Percentiles rank a stretch among this genome's conserved stretches.
Conservation (phyloP, 2,888 invertebrate species). For the Troilus luridus region DNA sequence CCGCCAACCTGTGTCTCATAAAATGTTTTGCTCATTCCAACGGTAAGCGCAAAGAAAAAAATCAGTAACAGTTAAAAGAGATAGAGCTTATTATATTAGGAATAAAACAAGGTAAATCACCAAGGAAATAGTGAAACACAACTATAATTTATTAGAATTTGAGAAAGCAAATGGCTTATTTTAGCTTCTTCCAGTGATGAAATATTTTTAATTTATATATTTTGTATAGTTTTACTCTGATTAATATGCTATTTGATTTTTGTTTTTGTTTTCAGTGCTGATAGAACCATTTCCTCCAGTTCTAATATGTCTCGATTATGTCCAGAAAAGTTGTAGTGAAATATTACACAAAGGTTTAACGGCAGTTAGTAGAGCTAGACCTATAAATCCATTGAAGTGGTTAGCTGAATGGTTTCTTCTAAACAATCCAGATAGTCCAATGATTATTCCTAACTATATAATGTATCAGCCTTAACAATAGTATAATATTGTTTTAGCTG, state of each 20-base stretch:
- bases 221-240: not conserved
- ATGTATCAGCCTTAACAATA: constrained; percentile 14
- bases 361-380: constrained; percentile 79
- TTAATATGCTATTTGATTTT: not conserved
- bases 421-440: constrained; percentile 28
- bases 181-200: too few species aligned
- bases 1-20: too few species aligned
- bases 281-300: constrained; percentile 80
- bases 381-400: constrained; percentile 83
- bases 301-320: constrained; percentile 78
- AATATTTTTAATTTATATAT: not conserved
- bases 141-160: too few species aligned
- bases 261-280: constrained; percentile 74
- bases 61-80: too few species aligned
- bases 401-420: constrained; percentile 81
- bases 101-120: too few species aligned
- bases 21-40: too few species aligned
- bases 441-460: constrained; percentile 42
- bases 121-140: too few species aligned
- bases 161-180: too few species aligned
- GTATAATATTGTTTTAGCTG: not conserved
- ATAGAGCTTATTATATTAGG: too few species aligned
- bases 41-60: too few species aligned
- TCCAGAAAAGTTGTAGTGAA: constrained; percentile 78
- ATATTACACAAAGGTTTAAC: constrained; percentile 76